These are phyloP conservation scores for Ormyrus thymus DNA, from an alignment of 2,888 invertebrate genomes.

Conservation along the genomic window DNA sequence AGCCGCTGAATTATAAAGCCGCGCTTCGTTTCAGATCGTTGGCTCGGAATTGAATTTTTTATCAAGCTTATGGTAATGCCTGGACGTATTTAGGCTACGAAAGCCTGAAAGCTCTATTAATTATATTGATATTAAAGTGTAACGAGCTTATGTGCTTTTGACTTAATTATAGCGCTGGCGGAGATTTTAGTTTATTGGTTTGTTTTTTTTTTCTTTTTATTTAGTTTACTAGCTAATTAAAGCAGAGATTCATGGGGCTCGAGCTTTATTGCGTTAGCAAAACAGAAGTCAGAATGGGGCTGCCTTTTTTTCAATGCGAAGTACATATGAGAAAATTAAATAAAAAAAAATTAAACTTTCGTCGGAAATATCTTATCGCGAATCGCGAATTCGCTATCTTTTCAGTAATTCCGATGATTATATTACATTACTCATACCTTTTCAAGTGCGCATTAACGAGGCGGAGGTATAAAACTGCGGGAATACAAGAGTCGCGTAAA, in stretches of 20 bases:
- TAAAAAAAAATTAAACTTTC: too few relatives aligned
- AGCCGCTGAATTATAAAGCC: slow-evolving; percentile 7
- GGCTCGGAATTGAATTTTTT: slow-evolving; percentile 22
- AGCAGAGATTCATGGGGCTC: too few relatives aligned
- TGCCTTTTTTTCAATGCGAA: too few relatives aligned
- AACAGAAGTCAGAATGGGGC: too few relatives aligned
- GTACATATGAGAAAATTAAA: too few relatives aligned
- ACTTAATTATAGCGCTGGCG: too few relatives aligned
- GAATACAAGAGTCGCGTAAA: neutral
- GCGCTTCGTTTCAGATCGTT: slow-evolving; percentile 16
- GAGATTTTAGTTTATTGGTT: neutral
- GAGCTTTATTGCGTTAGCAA: too few relatives aligned
- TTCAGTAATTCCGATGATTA: slow-evolving; percentile 12
- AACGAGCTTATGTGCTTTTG: neutral
- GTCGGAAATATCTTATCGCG: too few relatives aligned
- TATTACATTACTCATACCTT: slow-evolving; percentile 29
- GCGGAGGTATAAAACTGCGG: neutral
- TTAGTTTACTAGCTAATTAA: too few relatives aligned
- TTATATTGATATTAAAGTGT: neutral
- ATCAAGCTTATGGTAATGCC: neutral
- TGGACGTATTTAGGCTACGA: too few relatives aligned
- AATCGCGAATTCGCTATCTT: neutral
- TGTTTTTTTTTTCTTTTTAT: too few relatives aligned
- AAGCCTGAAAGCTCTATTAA: too few relatives aligned
- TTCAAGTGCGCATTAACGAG: slow-evolving; percentile 30